These are phyloP conservation scores for Drosophila quinaria DNA, from an alignment of 2,888 invertebrate genomes.

Conservation along the genomic window DNA sequence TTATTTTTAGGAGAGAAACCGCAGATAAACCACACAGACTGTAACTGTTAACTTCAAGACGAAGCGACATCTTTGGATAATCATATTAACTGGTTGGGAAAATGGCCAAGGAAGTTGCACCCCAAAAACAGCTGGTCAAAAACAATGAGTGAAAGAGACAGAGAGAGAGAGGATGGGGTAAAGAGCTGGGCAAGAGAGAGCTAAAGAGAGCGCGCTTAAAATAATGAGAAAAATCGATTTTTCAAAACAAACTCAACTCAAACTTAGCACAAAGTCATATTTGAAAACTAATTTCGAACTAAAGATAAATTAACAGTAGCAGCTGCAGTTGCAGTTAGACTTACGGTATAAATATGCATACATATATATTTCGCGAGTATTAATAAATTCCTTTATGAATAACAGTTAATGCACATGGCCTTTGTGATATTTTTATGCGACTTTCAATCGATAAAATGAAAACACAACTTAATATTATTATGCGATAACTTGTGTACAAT, in stretches of 20 bases:
- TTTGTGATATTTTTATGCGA: slow-evolving; percentile 36
- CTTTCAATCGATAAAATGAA: slow-evolving; percentile 35
- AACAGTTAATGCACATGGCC: slow-evolving; percentile 40
- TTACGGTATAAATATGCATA: slow-evolving; percentile 28
- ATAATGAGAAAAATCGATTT: slow-evolving; percentile 57
- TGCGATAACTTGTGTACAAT: slow-evolving; percentile 18
- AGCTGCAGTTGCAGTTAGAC: slow-evolving; percentile 24
- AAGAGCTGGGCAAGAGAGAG: slow-evolving; percentile 13
- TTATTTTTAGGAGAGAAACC: neutral
- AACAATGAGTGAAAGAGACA: neutral
- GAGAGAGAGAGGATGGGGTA: slow-evolving; percentile 1
- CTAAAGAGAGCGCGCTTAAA: slow-evolving; percentile 20
- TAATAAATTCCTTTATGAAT: slow-evolving; percentile 26
- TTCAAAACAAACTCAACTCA: slow-evolving; percentile 48
- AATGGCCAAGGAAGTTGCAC: slow-evolving; percentile 12
- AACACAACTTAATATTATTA: slow-evolving; percentile 4
- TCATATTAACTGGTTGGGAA: slow-evolving; percentile 10
- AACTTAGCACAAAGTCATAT: slow-evolving; percentile 1
- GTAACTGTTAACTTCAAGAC: too few relatives aligned
- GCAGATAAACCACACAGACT: too few relatives aligned
- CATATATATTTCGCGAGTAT: slow-evolving; percentile 2
- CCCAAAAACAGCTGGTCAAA: slow-evolving; percentile 48
- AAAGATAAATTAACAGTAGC: neutral
- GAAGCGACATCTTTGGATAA: neutral
- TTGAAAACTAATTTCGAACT: neutral